Percentiles rank a stretch among this genome's conserved stretches.
These are phyloP conservation scores for Thunnus albacares DNA, from an alignment of 2,797 vertebrate genomes.

Conservation along the genomic window DNA sequence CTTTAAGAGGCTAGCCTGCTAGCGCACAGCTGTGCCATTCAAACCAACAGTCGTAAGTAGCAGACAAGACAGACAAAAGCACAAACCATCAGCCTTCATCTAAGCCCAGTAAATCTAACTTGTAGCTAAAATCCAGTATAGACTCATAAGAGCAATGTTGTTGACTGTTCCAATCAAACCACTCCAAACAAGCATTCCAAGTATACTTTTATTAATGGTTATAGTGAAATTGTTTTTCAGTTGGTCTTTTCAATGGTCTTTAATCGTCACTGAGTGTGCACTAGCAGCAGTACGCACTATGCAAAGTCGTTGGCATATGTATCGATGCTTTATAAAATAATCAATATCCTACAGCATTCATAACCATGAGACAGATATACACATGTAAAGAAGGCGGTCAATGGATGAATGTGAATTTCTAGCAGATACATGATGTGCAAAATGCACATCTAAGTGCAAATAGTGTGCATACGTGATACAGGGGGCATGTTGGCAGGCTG, in stretches of 20 bases:
- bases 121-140: slow-evolving; percentile 15
- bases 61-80: slow-evolving; percentile 62
- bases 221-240: background rate
- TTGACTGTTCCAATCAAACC: slow-evolving; percentile 21
- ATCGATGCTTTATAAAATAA: background rate
- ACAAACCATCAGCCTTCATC: slow-evolving; percentile 44
- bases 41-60: slow-evolving; percentile 58
- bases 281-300: background rate
- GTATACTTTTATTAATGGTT: slow-evolving; percentile 9
- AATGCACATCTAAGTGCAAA: slow-evolving; percentile 4
- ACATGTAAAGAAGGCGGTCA: background rate
- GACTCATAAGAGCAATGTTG: slow-evolving; percentile 23
- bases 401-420: background rate
- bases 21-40: slow-evolving; percentile 75
- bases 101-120: slow-evolving; percentile 25
- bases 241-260: slow-evolving; percentile 19
- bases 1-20: slow-evolving; percentile 65
- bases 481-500: slow-evolving; percentile 27
- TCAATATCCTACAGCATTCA: slow-evolving; percentile 20
- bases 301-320: background rate
- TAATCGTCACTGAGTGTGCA: background rate
- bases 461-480: slow-evolving; percentile 12
- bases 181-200: slow-evolving; percentile 27
- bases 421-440: background rate
- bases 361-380: background rate